phyloP scores from a whole-genome alignment of 2,888 invertebrate genomes.

The Synanthedon tipuliformis region DNA sequence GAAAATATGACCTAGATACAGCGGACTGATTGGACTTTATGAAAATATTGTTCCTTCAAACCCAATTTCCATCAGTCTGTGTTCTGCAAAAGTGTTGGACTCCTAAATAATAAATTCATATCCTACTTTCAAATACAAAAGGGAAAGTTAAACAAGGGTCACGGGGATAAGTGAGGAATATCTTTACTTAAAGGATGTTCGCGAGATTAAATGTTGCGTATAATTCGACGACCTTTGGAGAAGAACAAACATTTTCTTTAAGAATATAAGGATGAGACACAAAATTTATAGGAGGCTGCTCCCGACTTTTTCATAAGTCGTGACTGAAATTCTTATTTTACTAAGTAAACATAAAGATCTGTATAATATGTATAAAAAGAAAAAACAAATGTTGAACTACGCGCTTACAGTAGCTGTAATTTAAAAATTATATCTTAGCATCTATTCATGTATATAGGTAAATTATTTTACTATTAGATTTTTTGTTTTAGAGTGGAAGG shows the following conservation, averaged over 20 bases:
- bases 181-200: slow-evolving; percentile 20
- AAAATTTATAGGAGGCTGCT: not conserved
- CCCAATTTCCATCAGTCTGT: not conserved
- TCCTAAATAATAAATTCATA: slow-evolving; percentile 11
- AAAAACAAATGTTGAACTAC: no score
- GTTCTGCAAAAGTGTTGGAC: not conserved
- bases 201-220: slow-evolving; percentile 37
- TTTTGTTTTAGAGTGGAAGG: no score
- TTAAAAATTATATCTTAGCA: no score
- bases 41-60: no score
- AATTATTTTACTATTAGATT: no score
- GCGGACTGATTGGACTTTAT: no score
- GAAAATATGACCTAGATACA: no score
- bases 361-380: no score
- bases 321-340: not conserved
- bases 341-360: not conserved
- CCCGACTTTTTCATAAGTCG: not conserved
- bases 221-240: slow-evolving; percentile 31
- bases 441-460: no score
- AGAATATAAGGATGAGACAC: slow-evolving; percentile 1
- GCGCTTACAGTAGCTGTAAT: no score
- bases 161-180: slow-evolving; percentile 20
- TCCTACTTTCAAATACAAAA: slow-evolving; percentile 11
- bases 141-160: slow-evolving; percentile 18
- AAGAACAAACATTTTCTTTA: slow-evolving; percentile 12